These are phyloP conservation scores for Dicranocentrus wangi DNA, from an alignment of 2,888 invertebrate genomes.

Conservation along the genomic window DNA sequence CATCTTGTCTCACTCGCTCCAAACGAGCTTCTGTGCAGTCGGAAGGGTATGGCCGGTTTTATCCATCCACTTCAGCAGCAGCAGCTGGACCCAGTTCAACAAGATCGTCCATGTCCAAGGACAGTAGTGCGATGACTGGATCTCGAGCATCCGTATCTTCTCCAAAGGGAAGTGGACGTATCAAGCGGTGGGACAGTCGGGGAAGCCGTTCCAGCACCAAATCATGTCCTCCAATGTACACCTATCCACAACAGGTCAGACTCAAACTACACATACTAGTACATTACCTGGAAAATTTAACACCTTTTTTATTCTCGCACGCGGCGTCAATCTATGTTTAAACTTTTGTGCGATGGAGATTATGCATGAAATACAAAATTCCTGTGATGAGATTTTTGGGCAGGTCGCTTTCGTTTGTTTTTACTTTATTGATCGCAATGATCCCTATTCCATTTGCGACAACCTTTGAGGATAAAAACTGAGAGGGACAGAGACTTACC, in stretches of 20 bases:
- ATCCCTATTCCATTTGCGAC: too few relatives aligned
- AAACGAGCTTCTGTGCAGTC: constrained; percentile 57
- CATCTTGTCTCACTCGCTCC: constrained; percentile 55
- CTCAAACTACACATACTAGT: too few relatives aligned
- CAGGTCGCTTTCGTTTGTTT: too few relatives aligned
- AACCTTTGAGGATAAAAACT: too few relatives aligned
- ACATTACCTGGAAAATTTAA: too few relatives aligned
- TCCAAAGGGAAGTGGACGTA: constrained; percentile 35
- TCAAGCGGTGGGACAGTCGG: constrained; percentile 71
- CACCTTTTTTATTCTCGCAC: neutral
- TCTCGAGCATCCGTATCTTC: constrained; percentile 34
- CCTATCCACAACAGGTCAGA: constrained; percentile 71
- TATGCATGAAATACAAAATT: too few relatives aligned
- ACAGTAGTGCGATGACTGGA: constrained; percentile 37
- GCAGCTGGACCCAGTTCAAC: constrained; percentile 20
- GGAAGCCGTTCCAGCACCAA: constrained; percentile 70
- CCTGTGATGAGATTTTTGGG: too few relatives aligned
- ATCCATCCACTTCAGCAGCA: constrained; percentile 20
- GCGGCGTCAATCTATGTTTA: too few relatives aligned
- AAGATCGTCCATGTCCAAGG: constrained; percentile 53
- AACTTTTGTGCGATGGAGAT: too few relatives aligned
- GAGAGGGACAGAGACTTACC: too few relatives aligned
- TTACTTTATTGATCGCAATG: too few relatives aligned
- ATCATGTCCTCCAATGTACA: constrained; percentile 71
- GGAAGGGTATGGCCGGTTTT: constrained; percentile 51